Evolutionary conservation across 2,888 invertebrate genomes (phyloP).

Genomic region (Zonitis immaculata): DNA sequence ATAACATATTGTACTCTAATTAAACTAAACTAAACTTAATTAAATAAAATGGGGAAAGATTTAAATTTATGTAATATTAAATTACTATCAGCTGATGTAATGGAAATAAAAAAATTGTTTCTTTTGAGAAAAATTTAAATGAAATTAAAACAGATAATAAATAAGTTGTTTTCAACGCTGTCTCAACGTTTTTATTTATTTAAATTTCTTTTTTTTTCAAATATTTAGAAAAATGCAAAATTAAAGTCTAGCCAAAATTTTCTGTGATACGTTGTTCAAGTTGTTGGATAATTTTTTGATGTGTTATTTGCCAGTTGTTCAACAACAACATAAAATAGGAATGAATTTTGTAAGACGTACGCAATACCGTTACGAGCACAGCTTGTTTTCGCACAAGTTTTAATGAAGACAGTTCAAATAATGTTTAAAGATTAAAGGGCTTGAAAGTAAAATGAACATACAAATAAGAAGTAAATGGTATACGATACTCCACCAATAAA

Average conservation of each 20-base stretch:
- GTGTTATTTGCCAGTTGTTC: not conserved
- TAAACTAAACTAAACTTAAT: no score
- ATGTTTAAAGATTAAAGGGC: slow-evolving; percentile 38
- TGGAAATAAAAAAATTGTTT: no score
- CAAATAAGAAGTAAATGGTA: slow-evolving; percentile 37
- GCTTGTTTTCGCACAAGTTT: slow-evolving; percentile 39
- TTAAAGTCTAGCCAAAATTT: not conserved
- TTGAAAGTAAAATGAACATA: slow-evolving; percentile 38
- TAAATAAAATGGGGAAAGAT: no score
- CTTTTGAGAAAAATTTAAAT: not conserved
- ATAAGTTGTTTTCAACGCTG: not conserved
- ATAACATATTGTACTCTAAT: not conserved
- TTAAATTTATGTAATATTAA: no score
- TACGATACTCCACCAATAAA: slow-evolving; percentile 36
- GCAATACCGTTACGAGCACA: slow-evolving; percentile 31
- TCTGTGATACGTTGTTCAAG: not conserved
- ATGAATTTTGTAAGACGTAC: slow-evolving; percentile 18
- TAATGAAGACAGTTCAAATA: slow-evolving; percentile 44
- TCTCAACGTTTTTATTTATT: not conserved
- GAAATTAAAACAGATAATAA: not conserved
- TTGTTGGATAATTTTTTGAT: not conserved
- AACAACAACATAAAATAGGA: not conserved
- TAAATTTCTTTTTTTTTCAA: no score
- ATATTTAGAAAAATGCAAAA: not conserved
- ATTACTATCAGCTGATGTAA: no score